Base-by-base conservation (phyloP, 2,113 vertebrate species). In the Phyllopteryx taeniolatus region DNA sequence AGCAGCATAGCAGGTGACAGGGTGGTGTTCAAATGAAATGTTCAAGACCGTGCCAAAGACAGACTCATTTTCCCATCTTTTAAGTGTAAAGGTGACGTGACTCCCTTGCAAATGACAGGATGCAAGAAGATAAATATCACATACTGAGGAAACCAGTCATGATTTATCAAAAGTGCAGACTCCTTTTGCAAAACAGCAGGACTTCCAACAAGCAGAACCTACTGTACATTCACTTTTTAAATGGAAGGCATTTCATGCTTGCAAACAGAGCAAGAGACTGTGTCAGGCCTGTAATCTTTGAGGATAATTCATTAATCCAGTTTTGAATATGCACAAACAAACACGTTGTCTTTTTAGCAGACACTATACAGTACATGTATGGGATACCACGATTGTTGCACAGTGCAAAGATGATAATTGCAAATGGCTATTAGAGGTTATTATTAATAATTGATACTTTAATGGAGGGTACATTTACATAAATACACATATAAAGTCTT, bases 61-160 rank as follows among this genome's bases (percentile, higher is more conserved):
- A 56, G 11, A 3, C n/a, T 33, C 31, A 60, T 60, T 8, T 2
- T 33, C n/a, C 17, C 5, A 33, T 33, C 27, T 65, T 15, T 10
- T 56, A 14, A 9, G 72, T 80, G 67, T 72, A 75, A 61, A 85
- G 64, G 77, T 79, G 74, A 74, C 75, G 10, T n/a, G 61, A 53
- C 53, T 81, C n/a, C 72, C 33, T 44, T 68, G 68, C 71, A 69
- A 85, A 76, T 81, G 86, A 75, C 87, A 86, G 87, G 86, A 90
- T 87, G 79, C 87, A 87, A 87, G 85, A 88, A 88, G 76, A 80
- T 68, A 79, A 67, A 84, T 75, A 77, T 85, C 81, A 73, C 64
- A 66, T 19, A 53, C 49, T 44, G 75, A 85, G 87, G 84, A 87
- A 86, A 70, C 75, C 39, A 51, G 76, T 67, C 59, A 33, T 67